Percentiles rank a stretch among this genome's conserved stretches.
Evolutionary conservation across 1,140 invertebrate genomes (phyloP).

Genomic region (Bombus consobrinus): DNA sequence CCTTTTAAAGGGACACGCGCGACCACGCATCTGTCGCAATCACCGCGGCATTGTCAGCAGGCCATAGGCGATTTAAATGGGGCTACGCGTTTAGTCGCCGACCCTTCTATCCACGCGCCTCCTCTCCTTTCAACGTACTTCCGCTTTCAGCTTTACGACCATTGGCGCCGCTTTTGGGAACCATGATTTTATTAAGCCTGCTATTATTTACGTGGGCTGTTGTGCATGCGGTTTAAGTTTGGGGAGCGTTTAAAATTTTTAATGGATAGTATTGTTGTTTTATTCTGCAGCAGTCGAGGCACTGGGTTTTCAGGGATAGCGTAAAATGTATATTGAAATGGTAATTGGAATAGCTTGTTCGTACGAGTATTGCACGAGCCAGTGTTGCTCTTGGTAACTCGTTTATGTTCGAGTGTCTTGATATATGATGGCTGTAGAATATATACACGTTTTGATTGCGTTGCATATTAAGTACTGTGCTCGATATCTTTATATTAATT

Average conservation of each 20-base stretch:
- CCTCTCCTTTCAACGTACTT: conserved; percentile 24
- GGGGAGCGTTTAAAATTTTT: not conserved
- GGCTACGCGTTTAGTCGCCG: conserved; percentile 20
- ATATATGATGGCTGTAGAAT: too few species aligned
- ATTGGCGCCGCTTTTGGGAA: not conserved
- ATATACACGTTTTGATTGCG: too few species aligned
- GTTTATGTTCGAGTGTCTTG: not conserved
- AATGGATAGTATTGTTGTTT: not conserved
- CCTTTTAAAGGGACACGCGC: conserved; percentile 66
- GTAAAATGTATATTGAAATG: not conserved
- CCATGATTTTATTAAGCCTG: not conserved
- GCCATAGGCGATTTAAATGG: conserved; percentile 62
- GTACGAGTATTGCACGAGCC: too few species aligned
- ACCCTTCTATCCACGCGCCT: conserved; percentile 7
- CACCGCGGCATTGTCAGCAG: conserved; percentile 64
- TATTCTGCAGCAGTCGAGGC: not conserved
- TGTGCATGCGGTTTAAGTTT: not conserved
- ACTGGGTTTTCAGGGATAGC: not conserved
- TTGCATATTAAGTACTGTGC: too few species aligned
- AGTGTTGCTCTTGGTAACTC: not conserved
- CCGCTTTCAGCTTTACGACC: not conserved
- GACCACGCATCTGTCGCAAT: conserved; percentile 68
- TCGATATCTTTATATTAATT: too few species aligned
- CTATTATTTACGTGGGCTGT: not conserved
- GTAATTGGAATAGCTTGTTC: not conserved